phyloP scores from a whole-genome alignment of 2,888 invertebrate species.

The Laspeyria flexula region DNA sequence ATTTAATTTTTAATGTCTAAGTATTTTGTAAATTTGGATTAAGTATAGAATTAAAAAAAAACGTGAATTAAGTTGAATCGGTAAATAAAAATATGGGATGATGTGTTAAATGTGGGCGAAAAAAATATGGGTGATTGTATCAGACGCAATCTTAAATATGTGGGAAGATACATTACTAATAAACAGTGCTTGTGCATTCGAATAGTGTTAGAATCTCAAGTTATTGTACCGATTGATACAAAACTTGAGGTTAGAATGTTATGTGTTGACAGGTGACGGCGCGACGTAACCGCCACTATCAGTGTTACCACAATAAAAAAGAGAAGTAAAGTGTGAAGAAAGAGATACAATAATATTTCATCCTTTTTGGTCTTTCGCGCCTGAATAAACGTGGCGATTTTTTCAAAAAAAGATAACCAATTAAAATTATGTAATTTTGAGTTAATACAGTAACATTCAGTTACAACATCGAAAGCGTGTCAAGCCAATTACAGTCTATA shows the following conservation, averaged over 20 bases:
- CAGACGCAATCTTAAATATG: conserved; percentile 40
- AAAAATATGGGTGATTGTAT: conserved; percentile 9
- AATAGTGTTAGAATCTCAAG: conserved; percentile 9
- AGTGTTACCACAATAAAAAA: conserved; percentile 50
- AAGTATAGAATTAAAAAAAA: no score
- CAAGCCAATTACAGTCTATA: conserved; percentile 45
- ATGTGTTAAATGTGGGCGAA: conserved; percentile 3
- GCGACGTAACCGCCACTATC: conserved; percentile 25
- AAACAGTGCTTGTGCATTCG: conserved; percentile 13
- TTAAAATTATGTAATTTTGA: conserved; percentile 19
- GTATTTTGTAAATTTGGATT: no score
- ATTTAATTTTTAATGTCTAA: no score
- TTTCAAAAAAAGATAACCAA: background rate
- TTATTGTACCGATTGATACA: conserved; percentile 12
- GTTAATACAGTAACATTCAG: conserved; percentile 35
- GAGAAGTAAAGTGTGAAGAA: conserved; percentile 19
- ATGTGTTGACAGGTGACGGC: conserved; percentile 41
- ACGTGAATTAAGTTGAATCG: background rate
- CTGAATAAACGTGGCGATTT: conserved; percentile 20
- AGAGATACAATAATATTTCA: background rate
- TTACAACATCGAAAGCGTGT: conserved; percentile 65
- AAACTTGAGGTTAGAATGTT: conserved; percentile 37
- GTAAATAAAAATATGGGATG: conserved; percentile 7
- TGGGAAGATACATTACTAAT: no score
- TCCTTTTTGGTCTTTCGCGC: conserved; percentile 21